Percentiles rank a stretch among this genome's conserved stretches.
phyloP scores from a whole-genome alignment of 2,888 invertebrate species.

The Gibbula magus region DNA sequence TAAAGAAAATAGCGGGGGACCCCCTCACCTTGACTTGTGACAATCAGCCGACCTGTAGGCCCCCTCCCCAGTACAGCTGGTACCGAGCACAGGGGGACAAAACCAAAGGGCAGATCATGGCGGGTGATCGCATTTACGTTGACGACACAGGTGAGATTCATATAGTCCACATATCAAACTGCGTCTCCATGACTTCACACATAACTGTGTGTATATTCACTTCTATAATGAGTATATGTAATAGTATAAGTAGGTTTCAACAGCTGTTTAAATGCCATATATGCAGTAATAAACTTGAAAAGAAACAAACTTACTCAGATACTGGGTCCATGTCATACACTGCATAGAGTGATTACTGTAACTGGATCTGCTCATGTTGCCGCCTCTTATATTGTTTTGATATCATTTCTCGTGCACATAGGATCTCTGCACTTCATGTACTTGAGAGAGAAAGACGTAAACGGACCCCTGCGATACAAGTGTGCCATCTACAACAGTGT shows the following conservation, averaged over 20 bases:
- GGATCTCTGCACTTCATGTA: slow-evolving; percentile 12
- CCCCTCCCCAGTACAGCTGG: background rate
- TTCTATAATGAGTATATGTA: no score
- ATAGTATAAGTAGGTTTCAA: no score
- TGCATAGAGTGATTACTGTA: no score
- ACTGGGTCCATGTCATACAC: no score
- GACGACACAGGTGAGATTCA: background rate
- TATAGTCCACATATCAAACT: background rate
- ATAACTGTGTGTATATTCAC: background rate
- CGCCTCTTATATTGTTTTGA: no score
- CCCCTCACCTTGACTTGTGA: background rate
- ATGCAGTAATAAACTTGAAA: no score
- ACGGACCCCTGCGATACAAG: background rate
- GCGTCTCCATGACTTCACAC: background rate
- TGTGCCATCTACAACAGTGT: slow-evolving; percentile 19
- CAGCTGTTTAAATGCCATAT: no score
- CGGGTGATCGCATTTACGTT: background rate
- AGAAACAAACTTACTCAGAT: no score
- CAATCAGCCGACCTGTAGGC: background rate
- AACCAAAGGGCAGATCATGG: background rate
- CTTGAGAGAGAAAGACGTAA: background rate
- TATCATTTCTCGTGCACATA: background rate
- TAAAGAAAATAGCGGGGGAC: no score
- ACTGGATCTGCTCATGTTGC: no score
- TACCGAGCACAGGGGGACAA: background rate